phyloP scores from a whole-genome alignment of 2,797 vertebrate species.

The Rhabdophis nuchalis region DNA sequence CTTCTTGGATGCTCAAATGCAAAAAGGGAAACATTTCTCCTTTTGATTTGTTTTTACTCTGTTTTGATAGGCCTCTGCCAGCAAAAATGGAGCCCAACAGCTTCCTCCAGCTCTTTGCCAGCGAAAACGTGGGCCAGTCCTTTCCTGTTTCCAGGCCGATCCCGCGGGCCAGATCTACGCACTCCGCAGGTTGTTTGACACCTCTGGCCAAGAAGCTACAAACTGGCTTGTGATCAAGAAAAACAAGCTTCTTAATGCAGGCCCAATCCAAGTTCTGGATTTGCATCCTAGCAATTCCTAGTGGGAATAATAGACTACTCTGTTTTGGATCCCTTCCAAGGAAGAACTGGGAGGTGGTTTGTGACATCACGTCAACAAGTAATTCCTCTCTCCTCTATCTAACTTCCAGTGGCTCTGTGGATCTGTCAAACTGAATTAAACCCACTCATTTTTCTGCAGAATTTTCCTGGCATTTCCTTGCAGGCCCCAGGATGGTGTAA shows the following conservation, averaged over 20 bases:
- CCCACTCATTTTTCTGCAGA: background rate
- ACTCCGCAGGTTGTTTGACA: no score
- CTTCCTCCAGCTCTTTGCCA: no score
- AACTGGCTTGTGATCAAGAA: background rate
- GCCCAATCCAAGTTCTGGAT: background rate
- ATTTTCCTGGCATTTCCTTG: background rate
- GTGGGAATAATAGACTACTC: background rate
- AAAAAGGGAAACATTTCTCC: no score
- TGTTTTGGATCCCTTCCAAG: background rate
- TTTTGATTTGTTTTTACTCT: no score
- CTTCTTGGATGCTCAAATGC: no score
- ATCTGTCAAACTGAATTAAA: background rate
- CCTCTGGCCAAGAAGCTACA: background rate
- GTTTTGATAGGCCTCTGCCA: no score
- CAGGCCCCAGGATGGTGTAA: background rate
- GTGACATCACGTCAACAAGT: background rate
- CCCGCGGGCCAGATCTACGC: no score
- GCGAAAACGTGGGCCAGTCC: no score
- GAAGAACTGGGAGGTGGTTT: background rate
- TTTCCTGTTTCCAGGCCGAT: no score
- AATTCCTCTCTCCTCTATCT: background rate
- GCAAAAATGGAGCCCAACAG: no score
- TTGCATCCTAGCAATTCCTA: background rate
- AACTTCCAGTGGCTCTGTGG: background rate
- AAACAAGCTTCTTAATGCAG: background rate